Evolutionary conservation across 2,113 vertebrate genomes (phyloP).

Genomic region (Narcine bancroftii): DNA sequence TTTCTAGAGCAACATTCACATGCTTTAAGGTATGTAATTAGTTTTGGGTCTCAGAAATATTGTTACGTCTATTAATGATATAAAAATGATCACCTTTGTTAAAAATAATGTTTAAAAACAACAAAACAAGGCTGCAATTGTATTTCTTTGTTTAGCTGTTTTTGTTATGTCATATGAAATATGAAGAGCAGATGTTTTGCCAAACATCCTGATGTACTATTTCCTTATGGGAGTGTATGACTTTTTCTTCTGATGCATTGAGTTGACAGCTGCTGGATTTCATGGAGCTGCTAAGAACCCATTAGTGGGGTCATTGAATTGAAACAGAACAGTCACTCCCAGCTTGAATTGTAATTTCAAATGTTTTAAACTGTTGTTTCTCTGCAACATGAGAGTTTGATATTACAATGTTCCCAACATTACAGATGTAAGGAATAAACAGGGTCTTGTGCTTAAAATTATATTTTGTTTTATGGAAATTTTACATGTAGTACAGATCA

Average conservation of each 20-base stretch:
- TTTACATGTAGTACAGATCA: neutral
- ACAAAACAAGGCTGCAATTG: slow-evolving; percentile 51
- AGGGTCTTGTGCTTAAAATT: slow-evolving; percentile 41
- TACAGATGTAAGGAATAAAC: slow-evolving; percentile 42
- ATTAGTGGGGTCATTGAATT: slow-evolving; percentile 96
- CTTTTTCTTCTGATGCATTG: slow-evolving; percentile 90
- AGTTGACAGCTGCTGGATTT: slow-evolving; percentile 98
- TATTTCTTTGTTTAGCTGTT: slow-evolving; percentile 84
- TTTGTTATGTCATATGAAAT: slow-evolving; percentile 70
- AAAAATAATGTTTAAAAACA: slow-evolving; percentile 52
- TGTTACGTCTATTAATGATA: slow-evolving; percentile 40
- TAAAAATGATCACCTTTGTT: slow-evolving; percentile 27
- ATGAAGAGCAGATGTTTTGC: slow-evolving; percentile 96
- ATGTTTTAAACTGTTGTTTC: slow-evolving; percentile 74
- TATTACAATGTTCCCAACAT: slow-evolving; percentile 46
- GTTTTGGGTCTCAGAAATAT: slow-evolving; percentile 21
- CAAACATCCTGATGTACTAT: slow-evolving; percentile 86
- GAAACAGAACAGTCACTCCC: slow-evolving; percentile 82
- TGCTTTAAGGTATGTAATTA: neutral
- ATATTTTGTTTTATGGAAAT: slow-evolving; percentile 39
- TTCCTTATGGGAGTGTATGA: slow-evolving; percentile 84
- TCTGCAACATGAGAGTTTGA: slow-evolving; percentile 49
- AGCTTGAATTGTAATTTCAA: slow-evolving; percentile 72
- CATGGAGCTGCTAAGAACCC: slow-evolving; percentile 95
- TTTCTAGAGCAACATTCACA: neutral